phyloP scores from a whole-genome alignment of 2,113 vertebrate genomes.

The Haplochromis vanheusdeni region DNA sequence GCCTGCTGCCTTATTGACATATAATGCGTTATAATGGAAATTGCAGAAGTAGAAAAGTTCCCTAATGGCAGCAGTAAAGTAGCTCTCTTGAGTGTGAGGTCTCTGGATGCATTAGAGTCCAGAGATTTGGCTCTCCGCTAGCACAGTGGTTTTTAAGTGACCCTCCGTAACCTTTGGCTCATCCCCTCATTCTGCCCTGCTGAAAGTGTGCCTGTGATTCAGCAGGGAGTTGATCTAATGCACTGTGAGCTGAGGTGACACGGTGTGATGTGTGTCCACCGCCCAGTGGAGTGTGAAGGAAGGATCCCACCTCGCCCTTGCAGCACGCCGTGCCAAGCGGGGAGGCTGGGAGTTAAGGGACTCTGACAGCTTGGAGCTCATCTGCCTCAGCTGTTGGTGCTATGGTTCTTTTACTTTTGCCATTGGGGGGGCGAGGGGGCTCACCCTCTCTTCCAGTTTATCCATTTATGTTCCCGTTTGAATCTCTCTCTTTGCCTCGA shows the following conservation, averaged over 20 bases:
- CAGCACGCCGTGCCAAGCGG: background rate
- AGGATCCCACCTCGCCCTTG: background rate
- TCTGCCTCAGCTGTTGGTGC: background rate
- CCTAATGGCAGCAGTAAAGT: slow-evolving; percentile 17
- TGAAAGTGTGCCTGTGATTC: slow-evolving; percentile 4
- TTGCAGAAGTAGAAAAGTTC: background rate
- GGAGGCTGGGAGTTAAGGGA: slow-evolving; percentile 9
- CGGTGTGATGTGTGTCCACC: slow-evolving; percentile 33
- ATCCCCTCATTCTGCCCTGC: background rate
- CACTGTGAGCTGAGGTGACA: slow-evolving; percentile 32
- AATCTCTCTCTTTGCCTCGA: background rate
- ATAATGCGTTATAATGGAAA: slow-evolving; percentile 33
- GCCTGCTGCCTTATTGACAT: slow-evolving; percentile 1
- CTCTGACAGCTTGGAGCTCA: slow-evolving; percentile 15
- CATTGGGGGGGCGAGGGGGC: background rate
- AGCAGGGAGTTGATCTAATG: slow-evolving; percentile 36
- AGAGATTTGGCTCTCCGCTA: slow-evolving; percentile 10
- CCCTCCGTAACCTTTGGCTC: slow-evolving; percentile 23
- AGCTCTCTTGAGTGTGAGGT: background rate
- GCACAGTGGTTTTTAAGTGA: background rate
- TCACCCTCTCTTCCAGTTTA: background rate
- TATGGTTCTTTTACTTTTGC: background rate
- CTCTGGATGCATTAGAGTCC: slow-evolving; percentile 27
- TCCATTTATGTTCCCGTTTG: background rate
- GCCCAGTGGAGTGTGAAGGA: slow-evolving; percentile 25